Percentiles rank a stretch among this genome's conserved stretches.
Conservation (phyloP, 2,888 invertebrate species). For the Ischnura elegans region DNA sequence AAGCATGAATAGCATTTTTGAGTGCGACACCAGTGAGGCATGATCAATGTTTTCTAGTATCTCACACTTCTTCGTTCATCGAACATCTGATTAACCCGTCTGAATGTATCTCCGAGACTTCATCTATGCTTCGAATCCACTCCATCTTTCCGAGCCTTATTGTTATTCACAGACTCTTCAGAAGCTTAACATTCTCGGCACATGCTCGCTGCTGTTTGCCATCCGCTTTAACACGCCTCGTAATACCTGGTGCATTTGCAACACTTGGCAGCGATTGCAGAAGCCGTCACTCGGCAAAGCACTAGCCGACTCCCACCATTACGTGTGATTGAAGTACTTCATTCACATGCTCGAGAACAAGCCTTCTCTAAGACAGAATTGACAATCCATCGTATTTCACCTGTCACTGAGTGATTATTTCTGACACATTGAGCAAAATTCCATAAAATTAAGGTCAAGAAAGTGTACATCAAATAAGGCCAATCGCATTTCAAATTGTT, state of each 20-base stretch:
- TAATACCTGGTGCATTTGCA: slow-evolving; percentile 37
- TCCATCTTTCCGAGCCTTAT: neutral
- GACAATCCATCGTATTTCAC: neutral
- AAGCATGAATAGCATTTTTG: neutral
- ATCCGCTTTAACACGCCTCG: slow-evolving; percentile 42
- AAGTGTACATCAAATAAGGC: no score
- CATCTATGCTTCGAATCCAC: neutral
- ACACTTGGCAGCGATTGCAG: neutral
- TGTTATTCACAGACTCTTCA: neutral
- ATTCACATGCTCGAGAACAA: neutral
- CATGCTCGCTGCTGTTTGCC: slow-evolving; percentile 15
- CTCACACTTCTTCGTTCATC: neutral
- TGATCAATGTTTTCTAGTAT: neutral
- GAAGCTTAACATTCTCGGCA: slow-evolving; percentile 33
- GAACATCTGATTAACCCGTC: neutral
- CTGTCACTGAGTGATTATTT: no score
- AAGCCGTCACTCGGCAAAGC: neutral
- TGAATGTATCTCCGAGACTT: neutral
- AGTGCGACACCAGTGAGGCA: neutral
- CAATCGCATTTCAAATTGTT: no score
- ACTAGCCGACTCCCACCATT: neutral
- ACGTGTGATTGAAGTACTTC: neutral
- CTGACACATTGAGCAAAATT: no score
- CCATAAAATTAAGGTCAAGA: no score
- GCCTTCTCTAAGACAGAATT: neutral